Evolutionary conservation across 2,113 vertebrate genomes (phyloP).

Genomic region (Jacana jacana): DNA sequence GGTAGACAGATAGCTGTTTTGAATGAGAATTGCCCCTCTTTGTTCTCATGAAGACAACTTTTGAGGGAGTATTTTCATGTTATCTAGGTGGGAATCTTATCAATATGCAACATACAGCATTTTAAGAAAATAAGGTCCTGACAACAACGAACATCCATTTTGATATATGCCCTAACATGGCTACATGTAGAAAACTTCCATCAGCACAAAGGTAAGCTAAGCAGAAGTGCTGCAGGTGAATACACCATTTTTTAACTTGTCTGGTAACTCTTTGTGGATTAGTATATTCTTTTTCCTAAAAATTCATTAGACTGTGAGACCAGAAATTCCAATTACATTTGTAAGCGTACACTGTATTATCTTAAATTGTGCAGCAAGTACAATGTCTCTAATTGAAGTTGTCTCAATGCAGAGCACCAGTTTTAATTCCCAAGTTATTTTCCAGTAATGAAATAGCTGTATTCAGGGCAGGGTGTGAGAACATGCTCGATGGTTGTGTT

Average conservation of each 20-base stretch:
- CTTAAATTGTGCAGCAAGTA: conserved; percentile 43
- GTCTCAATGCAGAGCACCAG: background rate
- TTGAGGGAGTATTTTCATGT: background rate
- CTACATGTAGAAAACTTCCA: background rate
- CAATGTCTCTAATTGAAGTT: conserved; percentile 55
- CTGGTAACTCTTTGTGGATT: background rate
- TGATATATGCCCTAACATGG: background rate
- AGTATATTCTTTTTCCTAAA: conserved; percentile 22
- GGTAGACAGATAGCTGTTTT: background rate
- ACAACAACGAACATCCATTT: background rate
- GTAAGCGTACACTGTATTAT: conserved; percentile 28
- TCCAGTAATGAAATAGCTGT: conserved; percentile 51
- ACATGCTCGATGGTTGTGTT: conserved; percentile 16
- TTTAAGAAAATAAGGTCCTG: background rate
- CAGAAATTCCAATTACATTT: conserved; percentile 46
- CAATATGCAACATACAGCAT: background rate
- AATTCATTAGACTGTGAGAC: conserved; percentile 37
- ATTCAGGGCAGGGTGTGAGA: conserved; percentile 42
- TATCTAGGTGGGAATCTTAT: background rate
- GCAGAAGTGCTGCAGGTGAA: background rate
- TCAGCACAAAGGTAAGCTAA: background rate
- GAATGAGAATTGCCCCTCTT: background rate
- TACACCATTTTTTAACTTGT: conserved; percentile 6
- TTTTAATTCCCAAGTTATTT: conserved; percentile 64
- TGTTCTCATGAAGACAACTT: background rate